phyloP scores from a whole-genome alignment of 2,113 vertebrate genomes.

The Bubo scandiacus region DNA sequence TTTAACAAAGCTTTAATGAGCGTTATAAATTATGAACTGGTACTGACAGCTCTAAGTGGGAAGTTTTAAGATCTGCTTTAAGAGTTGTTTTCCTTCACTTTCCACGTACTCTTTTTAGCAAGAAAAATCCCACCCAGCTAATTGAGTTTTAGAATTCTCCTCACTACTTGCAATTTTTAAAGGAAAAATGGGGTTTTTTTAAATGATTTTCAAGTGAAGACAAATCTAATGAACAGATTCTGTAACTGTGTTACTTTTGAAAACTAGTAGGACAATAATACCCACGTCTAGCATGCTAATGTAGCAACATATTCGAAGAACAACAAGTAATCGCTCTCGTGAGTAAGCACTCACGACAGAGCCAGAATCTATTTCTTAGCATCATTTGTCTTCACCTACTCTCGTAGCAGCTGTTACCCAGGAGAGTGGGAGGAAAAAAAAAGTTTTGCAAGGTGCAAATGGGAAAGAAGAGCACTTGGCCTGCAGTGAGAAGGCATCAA shows the following conservation, averaged over 20 bases:
- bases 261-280: neutral
- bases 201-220: slow-evolving; percentile 18
- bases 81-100: neutral
- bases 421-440: neutral
- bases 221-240: neutral
- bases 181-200: neutral
- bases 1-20: neutral
- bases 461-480: neutral
- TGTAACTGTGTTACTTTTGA: neutral
- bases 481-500: rapidly evolving
- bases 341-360: neutral
- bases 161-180: neutral
- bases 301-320: neutral
- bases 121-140: neutral
- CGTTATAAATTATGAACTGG: neutral
- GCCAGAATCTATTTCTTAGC: neutral
- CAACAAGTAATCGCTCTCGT: neutral
- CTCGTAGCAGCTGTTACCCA: neutral
- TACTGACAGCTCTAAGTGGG: neutral
- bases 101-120: neutral
- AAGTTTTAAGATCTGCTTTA: neutral
- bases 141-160: neutral
- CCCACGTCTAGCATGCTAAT: neutral
- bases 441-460: neutral
- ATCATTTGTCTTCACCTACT: neutral